Evolutionary conservation across 2,113 vertebrate species (phyloP), one percentile per base, ranked within the genome.

Genomic region (Stercorarius parasiticus): DNA sequence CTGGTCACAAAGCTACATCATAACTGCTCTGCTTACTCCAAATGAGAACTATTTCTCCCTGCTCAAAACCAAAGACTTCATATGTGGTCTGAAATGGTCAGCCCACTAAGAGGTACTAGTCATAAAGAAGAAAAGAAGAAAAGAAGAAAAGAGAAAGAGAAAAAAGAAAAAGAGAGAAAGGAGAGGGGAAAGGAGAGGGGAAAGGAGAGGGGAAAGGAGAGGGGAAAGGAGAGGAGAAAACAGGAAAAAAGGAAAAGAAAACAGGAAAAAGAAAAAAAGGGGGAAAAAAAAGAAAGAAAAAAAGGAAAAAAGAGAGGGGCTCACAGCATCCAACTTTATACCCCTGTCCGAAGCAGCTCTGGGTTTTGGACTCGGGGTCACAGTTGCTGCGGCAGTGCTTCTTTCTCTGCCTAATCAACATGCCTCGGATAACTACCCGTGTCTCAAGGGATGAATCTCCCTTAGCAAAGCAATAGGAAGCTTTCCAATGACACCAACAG

Each of bases 21-120:
- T 26, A 49, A 74, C 11, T 4, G 4, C 8, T 16, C 6, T 20
- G 17, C 10, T 70, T 30, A 47, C 13, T 88, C 30, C 43, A 69
- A 67, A 52, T 2, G 13, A 18, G 7, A 90, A 27, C 5, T 20
- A 26, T 11, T 74, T 59, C 30, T 69, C 6, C 5, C 0, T 0
- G 2, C 20, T 82, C 56, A 78, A 62, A 55, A 64, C 8, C 0
- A 2, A 83, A 52, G 19, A 22, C 19, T 32, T 76, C 12, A 53
- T 4, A 6, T 8, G 10, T 78, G 40, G 25, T 50, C 29, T 78
- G 58, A 81, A 90, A 56, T 1, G 10, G 26, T 30, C 45, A 86
- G 45, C 32, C 53, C 25, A 18, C 18, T 53, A 29, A 67, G 45
- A 91, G 73, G 20, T 29, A 36, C 16, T 36, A n/a, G 11, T 36